phyloP scores from a whole-genome alignment of 2,888 invertebrate genomes.

The Scaptodrosophila latifasciaeformis region DNA sequence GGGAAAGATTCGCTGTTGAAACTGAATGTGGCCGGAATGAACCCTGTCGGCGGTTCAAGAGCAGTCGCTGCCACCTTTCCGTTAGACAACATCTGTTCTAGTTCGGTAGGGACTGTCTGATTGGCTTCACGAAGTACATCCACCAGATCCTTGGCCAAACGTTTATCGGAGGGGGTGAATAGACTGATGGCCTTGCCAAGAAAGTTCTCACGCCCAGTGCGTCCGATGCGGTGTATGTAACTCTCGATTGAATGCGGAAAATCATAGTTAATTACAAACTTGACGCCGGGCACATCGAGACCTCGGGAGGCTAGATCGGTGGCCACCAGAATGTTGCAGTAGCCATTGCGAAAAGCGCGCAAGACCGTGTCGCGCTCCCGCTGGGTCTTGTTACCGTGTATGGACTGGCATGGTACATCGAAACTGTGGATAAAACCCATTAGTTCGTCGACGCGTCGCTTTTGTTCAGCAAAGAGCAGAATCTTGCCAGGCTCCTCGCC shows the following conservation, averaged over 20 bases:
- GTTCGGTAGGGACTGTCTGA: conserved; percentile 1
- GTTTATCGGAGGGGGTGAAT: not conserved
- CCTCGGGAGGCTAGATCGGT: conserved; percentile 96
- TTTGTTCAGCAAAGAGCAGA: conserved; percentile 92
- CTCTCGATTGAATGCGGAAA: conserved; percentile 1
- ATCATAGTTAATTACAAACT: conserved; percentile 91
- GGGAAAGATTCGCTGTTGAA: too few relatives aligned
- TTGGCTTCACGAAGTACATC: not conserved
- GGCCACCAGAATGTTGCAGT: conserved; percentile 78
- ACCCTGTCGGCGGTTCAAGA: too few relatives aligned
- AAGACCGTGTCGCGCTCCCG: conserved; percentile 79
- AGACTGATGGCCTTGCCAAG: not conserved
- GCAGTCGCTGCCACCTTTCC: too few relatives aligned
- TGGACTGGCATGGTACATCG: conserved; percentile 73
- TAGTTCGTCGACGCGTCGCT: conserved; percentile 86
- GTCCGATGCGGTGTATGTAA: too few relatives aligned
- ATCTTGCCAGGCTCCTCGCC: conserved; percentile 84
- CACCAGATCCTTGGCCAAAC: not conserved
- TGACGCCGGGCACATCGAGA: conserved; percentile 90
- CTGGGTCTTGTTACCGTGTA: conserved; percentile 87
- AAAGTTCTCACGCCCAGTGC: not conserved
- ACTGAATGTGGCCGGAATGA: too few relatives aligned
- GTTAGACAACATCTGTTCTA: too few relatives aligned
- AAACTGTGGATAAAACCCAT: conserved; percentile 80
- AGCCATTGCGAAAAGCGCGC: not conserved